Conservation (phyloP, 2,888 invertebrate species). For the Eugnorisma glareosa region DNA sequence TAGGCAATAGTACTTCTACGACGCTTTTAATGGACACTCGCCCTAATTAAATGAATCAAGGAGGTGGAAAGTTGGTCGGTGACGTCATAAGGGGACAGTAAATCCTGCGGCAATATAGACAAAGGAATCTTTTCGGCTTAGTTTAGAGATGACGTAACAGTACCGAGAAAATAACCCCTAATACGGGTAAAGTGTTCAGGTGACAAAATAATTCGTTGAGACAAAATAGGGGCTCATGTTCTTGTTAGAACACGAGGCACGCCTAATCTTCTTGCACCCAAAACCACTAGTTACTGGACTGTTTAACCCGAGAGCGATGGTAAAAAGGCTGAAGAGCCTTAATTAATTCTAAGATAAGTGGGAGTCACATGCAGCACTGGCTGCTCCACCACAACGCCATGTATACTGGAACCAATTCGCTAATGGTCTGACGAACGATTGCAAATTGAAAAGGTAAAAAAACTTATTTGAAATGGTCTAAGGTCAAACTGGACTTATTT, state of each 20-base stretch:
- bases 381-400: too few relatives aligned
- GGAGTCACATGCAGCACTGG: too few relatives aligned
- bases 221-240: neutral
- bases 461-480: neutral
- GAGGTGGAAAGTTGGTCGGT: conserved; percentile 41
- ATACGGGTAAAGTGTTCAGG: conserved; percentile 20
- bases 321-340: too few relatives aligned
- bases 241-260: neutral
- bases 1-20: conserved; percentile 4
- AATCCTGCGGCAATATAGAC: conserved; percentile 46
- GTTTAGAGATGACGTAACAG: conserved; percentile 46
- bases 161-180: conserved; percentile 17
- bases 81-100: conserved; percentile 41
- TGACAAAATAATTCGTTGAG: conserved; percentile 8
- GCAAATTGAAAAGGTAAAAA: neutral
- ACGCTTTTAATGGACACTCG: conserved; percentile 40
- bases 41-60: conserved; percentile 50
- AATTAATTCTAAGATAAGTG: too few relatives aligned
- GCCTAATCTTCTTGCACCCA: too few relatives aligned
- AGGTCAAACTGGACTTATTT: neutral
- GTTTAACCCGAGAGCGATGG: too few relatives aligned
- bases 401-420: too few relatives aligned
- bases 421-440: too few relatives aligned
- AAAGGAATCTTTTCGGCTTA: conserved; percentile 48
- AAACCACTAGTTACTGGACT: too few relatives aligned